These are phyloP conservation scores for Saccostrea cuccullata DNA, from an alignment of 1,140 invertebrate genomes.

Conservation along the genomic window DNA sequence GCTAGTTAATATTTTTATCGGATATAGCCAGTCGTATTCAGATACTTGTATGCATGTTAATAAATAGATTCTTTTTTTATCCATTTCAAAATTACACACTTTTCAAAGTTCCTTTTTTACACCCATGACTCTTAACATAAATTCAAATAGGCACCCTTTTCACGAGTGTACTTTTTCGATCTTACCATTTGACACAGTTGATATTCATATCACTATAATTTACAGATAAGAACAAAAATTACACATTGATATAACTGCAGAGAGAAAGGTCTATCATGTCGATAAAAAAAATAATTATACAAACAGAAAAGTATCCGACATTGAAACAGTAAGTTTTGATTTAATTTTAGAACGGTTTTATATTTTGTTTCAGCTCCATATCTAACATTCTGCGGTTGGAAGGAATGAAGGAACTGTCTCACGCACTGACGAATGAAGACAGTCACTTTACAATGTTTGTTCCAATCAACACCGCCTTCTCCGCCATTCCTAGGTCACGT, in stretches of 20 bases:
- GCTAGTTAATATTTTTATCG: background rate
- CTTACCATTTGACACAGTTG: no score
- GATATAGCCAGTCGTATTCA: background rate
- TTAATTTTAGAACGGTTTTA: no score
- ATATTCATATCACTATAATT: no score
- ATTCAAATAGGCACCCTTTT: background rate
- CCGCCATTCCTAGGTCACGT: constrained; percentile 63
- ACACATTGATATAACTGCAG: no score
- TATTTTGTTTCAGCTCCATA: constrained; percentile 27
- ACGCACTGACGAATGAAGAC: background rate
- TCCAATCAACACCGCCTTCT: constrained; percentile 67
- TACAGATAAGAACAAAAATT: no score
- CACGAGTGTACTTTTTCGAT: background rate
- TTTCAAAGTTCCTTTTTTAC: background rate
- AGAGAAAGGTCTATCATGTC: no score
- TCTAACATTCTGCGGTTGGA: constrained; percentile 37
- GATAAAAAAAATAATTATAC: no score
- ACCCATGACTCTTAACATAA: background rate
- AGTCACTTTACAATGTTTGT: constrained; percentile 69
- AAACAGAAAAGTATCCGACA: no score
- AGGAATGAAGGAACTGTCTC: constrained; percentile 35
- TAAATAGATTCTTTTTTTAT: background rate
- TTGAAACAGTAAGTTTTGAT: no score
- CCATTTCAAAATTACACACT: background rate
- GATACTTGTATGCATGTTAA: background rate